Evolutionary conservation across 1,140 invertebrate species (phyloP), one percentile per base, ranked within the genome.

Genomic region (Penaeus chinensis): DNA sequence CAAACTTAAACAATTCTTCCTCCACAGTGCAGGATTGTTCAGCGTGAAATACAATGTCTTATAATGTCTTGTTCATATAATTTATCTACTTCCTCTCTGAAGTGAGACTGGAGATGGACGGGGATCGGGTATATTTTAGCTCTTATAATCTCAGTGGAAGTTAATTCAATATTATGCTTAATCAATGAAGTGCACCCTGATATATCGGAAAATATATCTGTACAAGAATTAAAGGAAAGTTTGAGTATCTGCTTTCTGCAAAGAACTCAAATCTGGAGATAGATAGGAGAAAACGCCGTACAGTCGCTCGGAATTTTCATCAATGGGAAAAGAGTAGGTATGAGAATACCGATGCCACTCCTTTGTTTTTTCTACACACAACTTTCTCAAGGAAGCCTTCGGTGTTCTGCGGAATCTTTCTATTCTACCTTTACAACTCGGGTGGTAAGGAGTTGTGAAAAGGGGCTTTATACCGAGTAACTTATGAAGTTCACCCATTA

Each of bases 21-120:
- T n/a, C n/a, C n/a, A 71, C n/a, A 11, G 7, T 69, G 54, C 32
- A 16, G 5, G 24, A n/a, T 10, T 63, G 82, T 24, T 83, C 82
- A 69, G 82, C 63, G 60, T 83, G 7, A 83, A 83, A 83, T 13
- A n/a, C 65, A n/a, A 22, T 71, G 82, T 74, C 27, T 16, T 13
- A 84, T 84, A n/a, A 84, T 60, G 2, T 65, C 66, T 32, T 32
- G 37, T 13, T 74, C 18, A 16, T 74, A 54, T 5, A 47, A 47
- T 10, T 47, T 47, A 5, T 47, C 42, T 47, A 47, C 42, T 47
- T n/a, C n/a, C n/a, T 47, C 42, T 47, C 10, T 20, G 42, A 71
- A 74, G 32, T 84, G 18, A 3, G 19, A 37, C n/a, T 32, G 65
- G 37, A 54, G 18, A 1, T n/a, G n/a, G n/a, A n/a, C n/a, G n/a